These are phyloP conservation scores for Panthera tigris DNA, from an alignment of 2,113 vertebrate species.

Conservation along the genomic window DNA sequence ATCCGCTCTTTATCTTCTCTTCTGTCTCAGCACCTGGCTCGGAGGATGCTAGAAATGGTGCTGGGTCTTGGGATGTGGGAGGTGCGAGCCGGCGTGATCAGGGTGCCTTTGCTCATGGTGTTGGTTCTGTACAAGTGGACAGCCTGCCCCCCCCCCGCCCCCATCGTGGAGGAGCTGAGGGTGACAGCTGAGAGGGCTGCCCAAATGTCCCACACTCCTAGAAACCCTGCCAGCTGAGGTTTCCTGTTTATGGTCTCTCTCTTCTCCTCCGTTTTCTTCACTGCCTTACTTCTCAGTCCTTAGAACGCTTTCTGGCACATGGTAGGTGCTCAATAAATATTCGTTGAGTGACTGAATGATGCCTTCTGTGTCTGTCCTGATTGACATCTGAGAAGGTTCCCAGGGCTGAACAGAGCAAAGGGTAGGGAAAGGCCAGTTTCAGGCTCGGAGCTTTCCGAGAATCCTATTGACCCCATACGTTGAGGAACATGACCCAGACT, in stretches of 20 bases:
- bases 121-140: neutral
- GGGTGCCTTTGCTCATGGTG: neutral
- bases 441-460: neutral
- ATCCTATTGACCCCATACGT: fast-evolving
- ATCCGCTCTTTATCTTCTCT: neutral
- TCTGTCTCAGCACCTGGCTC: neutral
- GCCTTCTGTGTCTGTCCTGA: neutral
- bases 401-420: neutral
- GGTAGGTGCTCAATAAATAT: neutral
- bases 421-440: neutral
- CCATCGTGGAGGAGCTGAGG: fast-evolving
- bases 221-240: neutral
- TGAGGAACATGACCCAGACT: neutral
- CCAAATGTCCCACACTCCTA: fast-evolving
- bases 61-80: neutral
- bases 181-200: neutral
- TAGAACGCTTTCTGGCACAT: neutral
- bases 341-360: neutral
- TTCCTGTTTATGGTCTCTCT: neutral
- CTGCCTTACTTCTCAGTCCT: neutral
- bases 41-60: neutral
- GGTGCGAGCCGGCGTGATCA: neutral
- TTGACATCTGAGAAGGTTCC: neutral
- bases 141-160: too few relatives aligned
- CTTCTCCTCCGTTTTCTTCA: neutral